phyloP scores from a whole-genome alignment of 2,888 invertebrate species.

The Ophonus ardosiacus region DNA sequence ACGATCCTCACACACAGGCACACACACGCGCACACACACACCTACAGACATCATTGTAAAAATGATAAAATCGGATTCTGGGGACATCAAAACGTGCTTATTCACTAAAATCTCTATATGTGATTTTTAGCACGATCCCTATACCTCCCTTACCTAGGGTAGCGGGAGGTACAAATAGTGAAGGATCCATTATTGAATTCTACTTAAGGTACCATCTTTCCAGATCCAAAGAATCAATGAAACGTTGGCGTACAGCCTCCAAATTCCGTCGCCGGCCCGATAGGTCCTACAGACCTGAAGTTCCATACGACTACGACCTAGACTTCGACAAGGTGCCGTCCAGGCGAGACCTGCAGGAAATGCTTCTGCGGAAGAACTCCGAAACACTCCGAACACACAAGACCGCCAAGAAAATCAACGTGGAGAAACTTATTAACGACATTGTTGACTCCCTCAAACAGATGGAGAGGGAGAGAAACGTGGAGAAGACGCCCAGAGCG shows the following conservation, averaged over 20 bases:
- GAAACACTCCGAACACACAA: slow-evolving; percentile 72
- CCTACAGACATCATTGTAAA: no score
- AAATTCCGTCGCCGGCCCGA: slow-evolving; percentile 20
- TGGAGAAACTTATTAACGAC: slow-evolving; percentile 73
- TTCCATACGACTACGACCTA: slow-evolving; percentile 79
- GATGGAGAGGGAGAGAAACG: slow-evolving; percentile 68
- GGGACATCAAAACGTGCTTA: no score
- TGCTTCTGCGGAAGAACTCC: slow-evolving; percentile 67
- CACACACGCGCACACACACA: no score
- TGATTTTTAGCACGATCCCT: no score
- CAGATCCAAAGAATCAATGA: not conserved
- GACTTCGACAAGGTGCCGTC: slow-evolving; percentile 78
- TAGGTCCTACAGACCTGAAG: slow-evolving; percentile 53
- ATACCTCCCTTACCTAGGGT: no score
- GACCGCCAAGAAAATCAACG: slow-evolving; percentile 64
- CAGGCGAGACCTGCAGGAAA: slow-evolving; percentile 71
- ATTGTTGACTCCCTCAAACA: slow-evolving; percentile 73
- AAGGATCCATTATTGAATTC: not conserved
- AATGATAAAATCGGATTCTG: no score
- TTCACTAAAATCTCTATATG: no score
- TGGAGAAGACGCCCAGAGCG: slow-evolving; percentile 76
- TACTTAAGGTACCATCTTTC: not conserved
- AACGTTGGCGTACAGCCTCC: slow-evolving; percentile 13
- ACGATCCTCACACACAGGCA: no score
- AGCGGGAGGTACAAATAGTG: no score